Percentiles rank a stretch among this genome's conserved stretches.
Conservation (phyloP, 2,113 vertebrate genomes). For the Cepphus grylle region DNA sequence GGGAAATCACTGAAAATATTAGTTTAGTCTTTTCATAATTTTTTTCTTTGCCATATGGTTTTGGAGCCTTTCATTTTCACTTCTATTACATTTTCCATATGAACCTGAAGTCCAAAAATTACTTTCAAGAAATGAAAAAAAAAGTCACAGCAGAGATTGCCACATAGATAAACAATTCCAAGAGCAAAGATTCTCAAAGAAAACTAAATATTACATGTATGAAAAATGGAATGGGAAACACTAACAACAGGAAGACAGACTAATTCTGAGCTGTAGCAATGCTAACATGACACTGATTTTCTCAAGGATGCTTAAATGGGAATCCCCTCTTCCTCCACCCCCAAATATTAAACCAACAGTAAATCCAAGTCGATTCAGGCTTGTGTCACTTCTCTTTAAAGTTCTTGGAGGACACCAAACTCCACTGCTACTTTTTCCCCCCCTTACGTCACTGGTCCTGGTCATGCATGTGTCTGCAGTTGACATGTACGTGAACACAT, state of each 20-base stretch:
- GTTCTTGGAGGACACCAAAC: neutral
- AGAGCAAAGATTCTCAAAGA: neutral
- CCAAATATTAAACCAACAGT: neutral
- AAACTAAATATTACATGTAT: neutral
- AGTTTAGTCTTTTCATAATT: neutral
- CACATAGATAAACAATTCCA: neutral
- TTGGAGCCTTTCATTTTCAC: neutral
- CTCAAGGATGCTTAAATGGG: neutral
- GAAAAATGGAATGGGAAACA: neutral
- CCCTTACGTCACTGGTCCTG: rapidly evolving
- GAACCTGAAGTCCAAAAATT: neutral
- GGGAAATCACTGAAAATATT: neutral
- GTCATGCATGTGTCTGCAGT: rapidly evolving
- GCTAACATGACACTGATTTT: neutral
- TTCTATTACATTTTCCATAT: neutral
- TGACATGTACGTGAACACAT: neutral
- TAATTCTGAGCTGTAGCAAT: neutral
- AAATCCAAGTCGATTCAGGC: neutral
- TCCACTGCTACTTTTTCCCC: neutral
- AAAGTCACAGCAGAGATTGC: neutral
- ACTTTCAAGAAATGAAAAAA: neutral
- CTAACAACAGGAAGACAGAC: rapidly evolving
- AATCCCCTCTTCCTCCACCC: neutral
- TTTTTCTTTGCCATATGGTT: neutral
- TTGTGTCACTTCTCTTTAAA: neutral